These are phyloP conservation scores for Melinopterus prodromus DNA, from an alignment of 2,888 invertebrate species.

Conservation along the genomic window DNA sequence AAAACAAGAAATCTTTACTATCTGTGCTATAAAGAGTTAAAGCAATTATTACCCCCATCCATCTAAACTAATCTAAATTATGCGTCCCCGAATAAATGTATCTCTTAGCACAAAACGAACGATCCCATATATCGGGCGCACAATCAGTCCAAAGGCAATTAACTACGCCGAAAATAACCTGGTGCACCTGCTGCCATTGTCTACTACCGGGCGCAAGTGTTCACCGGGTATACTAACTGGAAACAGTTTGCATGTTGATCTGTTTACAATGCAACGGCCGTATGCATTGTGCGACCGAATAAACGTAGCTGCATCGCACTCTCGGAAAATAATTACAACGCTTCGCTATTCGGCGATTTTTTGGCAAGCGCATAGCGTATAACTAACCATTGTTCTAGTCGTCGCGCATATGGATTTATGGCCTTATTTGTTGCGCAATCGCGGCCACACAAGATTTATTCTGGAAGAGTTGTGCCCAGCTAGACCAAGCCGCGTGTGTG, in stretches of 20 bases:
- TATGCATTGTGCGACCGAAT: neutral
- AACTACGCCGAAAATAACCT: neutral
- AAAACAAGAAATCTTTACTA: no score
- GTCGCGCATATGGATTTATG: neutral
- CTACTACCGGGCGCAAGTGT: neutral
- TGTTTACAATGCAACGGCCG: neutral
- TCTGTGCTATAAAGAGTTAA: no score
- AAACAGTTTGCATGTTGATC: neutral
- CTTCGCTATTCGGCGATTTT: neutral
- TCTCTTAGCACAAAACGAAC: neutral
- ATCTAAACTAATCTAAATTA: no score
- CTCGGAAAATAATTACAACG: neutral
- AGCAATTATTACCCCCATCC: no score
- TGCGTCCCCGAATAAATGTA: no score
- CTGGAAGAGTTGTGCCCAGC: neutral
- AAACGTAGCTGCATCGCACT: neutral
- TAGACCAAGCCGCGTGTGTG: no score
- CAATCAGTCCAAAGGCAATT: neutral
- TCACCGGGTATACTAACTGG: neutral
- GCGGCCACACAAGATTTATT: neutral
- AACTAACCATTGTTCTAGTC: slow-evolving; percentile 4
- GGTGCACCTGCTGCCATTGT: neutral
- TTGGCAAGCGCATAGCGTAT: neutral
- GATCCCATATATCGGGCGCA: neutral
- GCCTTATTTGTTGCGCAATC: neutral